Base-by-base conservation (phyloP, 2,888 invertebrate species). In the Caenorhabditis virilis region DNA sequence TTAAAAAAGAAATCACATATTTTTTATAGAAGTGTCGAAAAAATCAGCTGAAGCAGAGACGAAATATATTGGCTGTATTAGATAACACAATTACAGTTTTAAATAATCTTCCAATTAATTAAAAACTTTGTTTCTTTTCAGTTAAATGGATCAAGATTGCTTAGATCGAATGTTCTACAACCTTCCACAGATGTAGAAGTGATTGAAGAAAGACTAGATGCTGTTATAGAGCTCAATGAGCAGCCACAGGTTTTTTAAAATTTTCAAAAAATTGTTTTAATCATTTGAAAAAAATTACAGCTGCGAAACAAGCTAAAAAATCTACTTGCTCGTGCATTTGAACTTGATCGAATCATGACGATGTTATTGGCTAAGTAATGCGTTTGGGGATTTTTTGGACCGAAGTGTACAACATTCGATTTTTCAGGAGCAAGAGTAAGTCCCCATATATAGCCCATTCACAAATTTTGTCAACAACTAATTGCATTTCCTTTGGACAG, bases 261-360 rank as follows among this genome's bases (percentile, higher is more conserved):
- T n/a, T n/a, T n/a, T n/a, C n/a, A n/a, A n/a, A n/a, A n/a, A n/a
- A n/a, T n/a, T n/a, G n/a, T n/a, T n/a, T n/a, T n/a, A n/a, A n/a
- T n/a, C n/a, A n/a, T n/a, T n/a, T n/a, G n/a, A n/a, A n/a, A n/a
- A n/a, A n/a, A n/a, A 7, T 48, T 70, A 62, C 52, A 74, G 71
- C 51, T 76, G 46, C 56, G 67, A 35, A 73, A 77, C 13, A 57
- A 69, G 38, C 54, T 78, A 1, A 66, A 73, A 13, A 50, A 46
- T 13, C 41, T 71, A 2, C 69, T 87, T 11, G 71, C 79, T 13
- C 78, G 89, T 76, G 87, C 93, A 59, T 85, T 88, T 2, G 91
- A 91, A 69, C 87, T 92, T n/a, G 92, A 93, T 78, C 89, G 89
- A 79, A 87, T 93, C 18, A 85, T 93, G 16, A 87, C 89, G 4